phyloP scores from a whole-genome alignment of 2,113 vertebrate species.

The Ursus arctos region DNA sequence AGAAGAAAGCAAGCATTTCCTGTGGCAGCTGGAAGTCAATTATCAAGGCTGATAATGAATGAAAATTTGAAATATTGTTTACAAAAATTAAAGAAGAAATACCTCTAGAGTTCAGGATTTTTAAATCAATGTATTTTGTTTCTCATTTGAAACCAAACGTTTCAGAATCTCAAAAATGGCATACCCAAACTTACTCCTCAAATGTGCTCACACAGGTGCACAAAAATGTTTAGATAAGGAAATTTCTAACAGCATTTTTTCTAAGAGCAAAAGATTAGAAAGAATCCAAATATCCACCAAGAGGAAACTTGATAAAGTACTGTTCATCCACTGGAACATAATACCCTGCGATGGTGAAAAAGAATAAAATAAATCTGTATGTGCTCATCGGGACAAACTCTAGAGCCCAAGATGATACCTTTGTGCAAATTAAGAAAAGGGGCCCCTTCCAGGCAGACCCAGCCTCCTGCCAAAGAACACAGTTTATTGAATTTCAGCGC shows the following conservation, averaged over 20 bases:
- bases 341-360: not conserved
- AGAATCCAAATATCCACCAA: not conserved
- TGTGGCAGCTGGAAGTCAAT: slow-evolving; percentile 70
- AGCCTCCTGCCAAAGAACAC: not conserved
- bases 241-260: not conserved
- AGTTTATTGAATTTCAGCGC: not conserved
- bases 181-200: not conserved
- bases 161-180: slow-evolving; percentile 44
- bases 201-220: not conserved
- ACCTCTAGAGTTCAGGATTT: slow-evolving; percentile 41
- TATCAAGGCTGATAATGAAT: slow-evolving; percentile 41
- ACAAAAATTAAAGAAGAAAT: slow-evolving; percentile 65
- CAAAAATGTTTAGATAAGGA: slow-evolving; percentile 40
- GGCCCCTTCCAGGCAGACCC: not conserved
- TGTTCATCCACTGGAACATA: not conserved
- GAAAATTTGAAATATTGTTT: slow-evolving; percentile 62
- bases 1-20: slow-evolving; percentile 55
- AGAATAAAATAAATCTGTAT: not conserved
- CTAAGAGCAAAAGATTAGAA: slow-evolving; percentile 48
- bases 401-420: not conserved
- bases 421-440: not conserved
- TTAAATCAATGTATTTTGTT: slow-evolving; percentile 59
- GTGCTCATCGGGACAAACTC: not conserved
- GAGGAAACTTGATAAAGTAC: not conserved
- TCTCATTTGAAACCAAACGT: slow-evolving; percentile 30